A percentile compares a stretch with the other conserved stretches of the same genome.
These are phyloP conservation scores for Sceliomorpha sp. DNA, from an alignment of 2,888 invertebrate species.

Conservation along the genomic window DNA sequence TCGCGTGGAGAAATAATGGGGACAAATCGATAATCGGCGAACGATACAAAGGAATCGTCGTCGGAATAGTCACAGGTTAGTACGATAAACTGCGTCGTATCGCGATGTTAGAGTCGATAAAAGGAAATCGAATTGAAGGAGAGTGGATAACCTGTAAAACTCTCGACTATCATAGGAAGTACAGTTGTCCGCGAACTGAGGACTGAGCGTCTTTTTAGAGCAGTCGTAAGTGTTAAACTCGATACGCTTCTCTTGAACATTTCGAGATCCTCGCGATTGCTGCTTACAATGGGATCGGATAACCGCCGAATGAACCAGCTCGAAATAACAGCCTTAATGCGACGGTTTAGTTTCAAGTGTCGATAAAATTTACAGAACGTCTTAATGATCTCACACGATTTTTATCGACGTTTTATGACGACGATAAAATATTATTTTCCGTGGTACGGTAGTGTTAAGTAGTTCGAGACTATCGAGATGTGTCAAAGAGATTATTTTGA, in stretches of 20 bases:
- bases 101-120: conserved; percentile 4
- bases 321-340: conserved; percentile 61
- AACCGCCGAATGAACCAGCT: conserved; percentile 56
- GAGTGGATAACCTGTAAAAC: conserved; percentile 21
- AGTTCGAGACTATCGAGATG: no score
- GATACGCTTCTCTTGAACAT: conserved; percentile 54
- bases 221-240: conserved; percentile 40
- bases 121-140: conserved; percentile 16
- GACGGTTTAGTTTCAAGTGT: conserved; percentile 54
- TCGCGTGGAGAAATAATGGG: no score
- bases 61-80: no score
- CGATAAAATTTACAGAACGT: conserved; percentile 61
- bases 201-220: conserved; percentile 13
- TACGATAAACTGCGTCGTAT: no score
- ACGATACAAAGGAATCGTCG: no score
- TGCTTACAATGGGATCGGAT: background rate
- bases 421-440: background rate
- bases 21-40: no score
- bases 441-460: no score
- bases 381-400: conserved; percentile 56
- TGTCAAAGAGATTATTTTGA: no score
- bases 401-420: background rate
- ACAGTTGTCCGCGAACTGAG: conserved; percentile 11
- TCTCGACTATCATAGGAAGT: conserved; percentile 19
- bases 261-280: conserved; percentile 5